Evolutionary conservation across 2,888 invertebrate species (phyloP), one percentile per base, ranked within the genome.

Genomic region (Diploptera punctata): DNA sequence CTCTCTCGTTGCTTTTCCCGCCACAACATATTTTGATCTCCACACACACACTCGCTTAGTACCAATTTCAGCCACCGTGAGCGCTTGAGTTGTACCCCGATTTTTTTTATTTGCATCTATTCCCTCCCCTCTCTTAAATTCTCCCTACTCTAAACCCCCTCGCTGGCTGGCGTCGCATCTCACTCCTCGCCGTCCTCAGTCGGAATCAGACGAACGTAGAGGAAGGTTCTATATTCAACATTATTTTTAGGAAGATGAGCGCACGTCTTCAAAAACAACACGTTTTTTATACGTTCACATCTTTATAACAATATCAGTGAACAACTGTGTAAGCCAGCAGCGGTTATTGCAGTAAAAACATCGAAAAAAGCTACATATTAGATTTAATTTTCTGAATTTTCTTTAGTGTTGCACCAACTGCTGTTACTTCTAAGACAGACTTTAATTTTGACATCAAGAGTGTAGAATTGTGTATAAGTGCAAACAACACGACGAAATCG

Each of bases 141-240:
- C 24, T n/a, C 60, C 24, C 16, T 47, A 4, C 18, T 26, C 18
- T 5, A 2, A 26, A 44, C 4, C 31, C 18, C 21, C 26, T n/a
- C 57, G 1, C 18, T 5, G 38, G 38, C 29, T 47, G 54, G 71
- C 71, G 73, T 60, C 71, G 24, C 60, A 62, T 61, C n/a, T 21
- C 61, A 19, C 10, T 33, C 19, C 52, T 31, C 47, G 60, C 60
- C 44, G n/a, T n/a, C n/a, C 68, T 33, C 71, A 73, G 73, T 73
- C 43, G 73, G 68, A 73, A 49, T 26, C 71, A 73, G 71, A 62
- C 70, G 52, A 49, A 73, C 43, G 7, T 62, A 29, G 33, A 31
- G 68, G 26, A 26, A n/a, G 38, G 60, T 68, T 62, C n/a, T n/a
- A 65, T 21, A 18, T 21, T 1, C 10, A 9, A 9, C 16, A 16